Evolutionary conservation across 1,140 invertebrate species (phyloP).

Genomic region (Rhyzopertha dominica): DNA sequence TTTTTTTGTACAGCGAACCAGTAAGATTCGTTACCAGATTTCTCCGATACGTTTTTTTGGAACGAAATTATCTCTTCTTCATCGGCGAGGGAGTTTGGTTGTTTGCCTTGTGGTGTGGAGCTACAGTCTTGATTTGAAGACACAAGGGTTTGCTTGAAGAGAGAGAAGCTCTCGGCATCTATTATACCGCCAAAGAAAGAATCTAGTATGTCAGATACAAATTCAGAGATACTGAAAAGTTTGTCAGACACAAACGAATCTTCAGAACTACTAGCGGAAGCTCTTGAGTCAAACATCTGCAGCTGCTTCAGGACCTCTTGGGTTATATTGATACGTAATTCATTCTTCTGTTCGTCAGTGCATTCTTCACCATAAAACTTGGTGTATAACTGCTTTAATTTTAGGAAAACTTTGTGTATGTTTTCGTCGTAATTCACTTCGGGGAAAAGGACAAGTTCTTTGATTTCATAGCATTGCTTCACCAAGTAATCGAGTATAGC

Average conservation of each 20-base stretch:
- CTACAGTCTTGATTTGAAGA: too few species aligned
- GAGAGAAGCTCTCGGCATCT: constrained; percentile 21
- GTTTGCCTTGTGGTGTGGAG: too few species aligned
- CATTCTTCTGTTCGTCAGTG: constrained; percentile 27
- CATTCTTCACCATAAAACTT: constrained; percentile 25
- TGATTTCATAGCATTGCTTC: constrained; percentile 34
- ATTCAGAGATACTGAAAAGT: constrained; percentile 37
- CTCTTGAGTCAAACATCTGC: constrained; percentile 22
- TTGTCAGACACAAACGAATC: constrained; percentile 31
- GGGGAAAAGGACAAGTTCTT: constrained; percentile 38
- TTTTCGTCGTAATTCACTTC: constrained; percentile 34
- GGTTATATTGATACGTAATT: constrained; percentile 29
- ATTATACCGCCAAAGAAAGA: constrained; percentile 32
- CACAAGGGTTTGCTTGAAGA: constrained; percentile 32
- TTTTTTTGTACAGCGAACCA: constrained; percentile 32
- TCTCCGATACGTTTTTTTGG: constrained; percentile 23
- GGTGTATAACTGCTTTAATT: constrained; percentile 28
- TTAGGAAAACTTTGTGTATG: constrained; percentile 27
- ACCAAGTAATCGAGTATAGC: constrained; percentile 35
- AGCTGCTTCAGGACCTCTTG: constrained; percentile 26
- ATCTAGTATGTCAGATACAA: constrained; percentile 39
- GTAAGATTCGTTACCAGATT: constrained; percentile 30
- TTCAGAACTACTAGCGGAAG: constrained; percentile 10
- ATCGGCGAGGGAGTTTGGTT: too few species aligned
- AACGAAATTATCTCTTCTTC: constrained; percentile 32